Base-by-base conservation (phyloP, 2,797 vertebrate genomes). In the Falco novaeseelandiae region DNA sequence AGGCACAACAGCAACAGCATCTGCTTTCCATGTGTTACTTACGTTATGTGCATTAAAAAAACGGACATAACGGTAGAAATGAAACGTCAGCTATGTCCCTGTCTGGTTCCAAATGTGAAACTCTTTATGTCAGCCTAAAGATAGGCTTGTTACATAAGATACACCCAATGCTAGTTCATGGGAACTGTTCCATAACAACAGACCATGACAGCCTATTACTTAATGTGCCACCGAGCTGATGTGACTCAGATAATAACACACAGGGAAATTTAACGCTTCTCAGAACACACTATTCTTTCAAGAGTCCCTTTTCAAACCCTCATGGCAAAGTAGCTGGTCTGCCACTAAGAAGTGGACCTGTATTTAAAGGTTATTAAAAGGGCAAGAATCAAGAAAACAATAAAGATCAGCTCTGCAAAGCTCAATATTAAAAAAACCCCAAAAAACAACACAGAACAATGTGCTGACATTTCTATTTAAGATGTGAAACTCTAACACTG, bases 111-210 rank as follows among this genome's bases (percentile, higher is more conserved):
- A 5, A 49, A 84, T 16, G 23, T 10, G 65, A 84, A 87, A 82
- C 25, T n/a, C 55, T 38, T 51, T 14, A 57, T 21, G 4, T 62
- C 84, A 73, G 69, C 59, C 85, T 87, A 58, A 90, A 96, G 90
- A 93, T 8, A 78, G 89, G 74, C 27, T 83, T 29, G 25, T 91
- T 94, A 63, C 62, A 30, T 82, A 92, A 92, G 54, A 66, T 36
- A 40, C 76, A 69, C 25, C 59, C 72, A 38, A 10, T 9, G 76
- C 55, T 51, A 63, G 44, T 27, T 95, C 95, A 84, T 49, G 92
- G 94, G 74, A 95, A 79, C 83, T 67, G 65, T 88, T 97, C 91
- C 92, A 16, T 62, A 88, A 95, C 85, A 94, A 86, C 90, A 95
- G 85, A 79, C 58, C 54, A 32, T 25, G 73, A 91, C 85, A 96